Evolutionary conservation across 2,797 vertebrate genomes (phyloP).

Genomic region (Acanthurus leucopareius): DNA sequence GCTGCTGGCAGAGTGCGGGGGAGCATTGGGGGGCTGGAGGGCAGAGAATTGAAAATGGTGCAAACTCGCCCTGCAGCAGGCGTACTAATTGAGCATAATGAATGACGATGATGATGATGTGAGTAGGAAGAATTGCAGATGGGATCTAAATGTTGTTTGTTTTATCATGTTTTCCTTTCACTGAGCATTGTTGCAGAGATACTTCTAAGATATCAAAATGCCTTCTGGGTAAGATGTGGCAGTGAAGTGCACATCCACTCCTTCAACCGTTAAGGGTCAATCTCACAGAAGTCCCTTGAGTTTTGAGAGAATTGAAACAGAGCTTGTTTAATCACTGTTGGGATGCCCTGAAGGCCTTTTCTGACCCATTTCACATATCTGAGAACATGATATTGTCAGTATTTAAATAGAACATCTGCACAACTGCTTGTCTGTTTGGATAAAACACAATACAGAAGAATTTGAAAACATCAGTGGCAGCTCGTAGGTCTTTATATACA

Average conservation of each 20-base stretch:
- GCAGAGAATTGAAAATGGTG: neutral
- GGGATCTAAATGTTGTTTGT: neutral
- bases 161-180: neutral
- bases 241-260: neutral
- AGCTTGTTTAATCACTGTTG: neutral
- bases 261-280: neutral
- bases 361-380: neutral
- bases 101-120: slow-evolving; percentile 11
- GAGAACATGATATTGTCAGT: neutral
- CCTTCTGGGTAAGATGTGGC: neutral
- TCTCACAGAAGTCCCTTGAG: neutral
- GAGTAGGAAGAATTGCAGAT: slow-evolving; percentile 11
- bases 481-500: no score
- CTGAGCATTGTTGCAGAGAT: neutral
- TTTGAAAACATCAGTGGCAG: no score
- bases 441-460: neutral
- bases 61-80: slow-evolving; percentile 8
- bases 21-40: neutral
- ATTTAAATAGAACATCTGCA: neutral
- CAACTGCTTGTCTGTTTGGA: neutral
- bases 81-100: slow-evolving; percentile 7
- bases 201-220: neutral
- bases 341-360: neutral
- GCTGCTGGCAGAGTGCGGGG: neutral
- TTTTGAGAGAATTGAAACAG: neutral